Evolutionary conservation across 2,888 invertebrate genomes (phyloP).

Genomic region (Lepetodrilus schrolli): DNA sequence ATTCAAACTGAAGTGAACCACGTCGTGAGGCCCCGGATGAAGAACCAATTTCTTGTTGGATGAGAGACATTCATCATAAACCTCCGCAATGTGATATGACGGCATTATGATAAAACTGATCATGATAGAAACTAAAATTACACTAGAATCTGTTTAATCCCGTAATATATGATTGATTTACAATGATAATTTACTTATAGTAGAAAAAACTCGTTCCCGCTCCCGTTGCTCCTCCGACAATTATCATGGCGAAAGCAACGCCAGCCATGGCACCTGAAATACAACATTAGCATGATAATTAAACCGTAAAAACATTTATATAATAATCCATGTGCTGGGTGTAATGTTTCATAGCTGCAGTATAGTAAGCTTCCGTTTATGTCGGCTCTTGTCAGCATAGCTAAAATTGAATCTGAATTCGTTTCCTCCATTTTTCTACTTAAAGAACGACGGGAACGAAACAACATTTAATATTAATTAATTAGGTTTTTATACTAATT

Average conservation of each 20-base stretch:
- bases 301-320: too few relatives aligned
- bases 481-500: too few relatives aligned
- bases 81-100: too few relatives aligned
- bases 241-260: slow-evolving; percentile 33
- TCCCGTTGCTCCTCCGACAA: slow-evolving; percentile 34
- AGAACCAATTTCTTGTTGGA: too few relatives aligned
- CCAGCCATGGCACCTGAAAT: slow-evolving; percentile 39
- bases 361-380: neutral
- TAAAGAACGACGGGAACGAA: too few relatives aligned
- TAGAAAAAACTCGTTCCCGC: slow-evolving; percentile 32
- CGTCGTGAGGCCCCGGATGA: too few relatives aligned
- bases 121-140: neutral
- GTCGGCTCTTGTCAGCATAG: too few relatives aligned
- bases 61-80: too few relatives aligned
- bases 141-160: neutral
- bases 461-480: too few relatives aligned
- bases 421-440: too few relatives aligned
- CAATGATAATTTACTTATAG: neutral
- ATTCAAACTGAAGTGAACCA: too few relatives aligned
- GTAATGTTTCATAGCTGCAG: neutral
- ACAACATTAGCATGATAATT: neutral
- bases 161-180: neutral
- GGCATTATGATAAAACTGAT: neutral
- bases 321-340: neutral
- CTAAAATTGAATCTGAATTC: too few relatives aligned